Evolutionary conservation across 1,140 invertebrate genomes (phyloP), one percentile per base, ranked within the genome.

Genomic region (Sesamia nonagrioides): DNA sequence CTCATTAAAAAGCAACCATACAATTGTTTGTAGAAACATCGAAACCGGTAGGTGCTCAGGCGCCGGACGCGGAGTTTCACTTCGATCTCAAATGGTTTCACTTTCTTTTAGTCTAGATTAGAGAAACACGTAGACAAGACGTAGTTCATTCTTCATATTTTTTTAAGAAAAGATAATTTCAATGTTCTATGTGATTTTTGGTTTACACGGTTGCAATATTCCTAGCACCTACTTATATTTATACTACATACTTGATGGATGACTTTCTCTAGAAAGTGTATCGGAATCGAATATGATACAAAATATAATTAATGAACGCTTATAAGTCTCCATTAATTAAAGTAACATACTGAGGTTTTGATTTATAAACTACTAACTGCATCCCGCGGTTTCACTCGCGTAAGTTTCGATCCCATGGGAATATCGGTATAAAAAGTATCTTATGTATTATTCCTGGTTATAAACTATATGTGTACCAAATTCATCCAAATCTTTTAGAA

Each of bases 221-320:
- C n/a, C n/a, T n/a, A n/a, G n/a, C n/a, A n/a, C n/a, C n/a, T n/a
- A n/a, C n/a, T n/a, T n/a, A n/a, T n/a, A n/a, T n/a, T n/a, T n/a
- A n/a, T n/a, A n/a, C n/a, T n/a, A 8, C 7, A 8, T 6, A 37
- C 8, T 21, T 69, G 27, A 33, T 27, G 13, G 2, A 69, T 69
- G 42, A 33, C 66, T 69, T 69, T 69, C 66, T n/a, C 66, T 69
- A 50, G 66, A 69, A 69, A 69, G 66, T 66, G 61, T 66, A 66
- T 42, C 37, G 8, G n/a, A 35, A 15, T 63, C 21, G 66, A 9
- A 15, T 2, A 21, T 33, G 5, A 69, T n/a, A 17, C 8, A 40
- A 40, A 61, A 63, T 52, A 42, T 15, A 33, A 27, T 13, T 66
- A 66, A 66, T 42, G 17, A 66, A 66, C 17, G 4, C 37, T 63